A percentile compares a stretch with the other conserved stretches of the same genome.
These are phyloP conservation scores for Micromussa lordhowensis DNA, from an alignment of 92 coral and sea anemone species.

Conservation along the genomic window DNA sequence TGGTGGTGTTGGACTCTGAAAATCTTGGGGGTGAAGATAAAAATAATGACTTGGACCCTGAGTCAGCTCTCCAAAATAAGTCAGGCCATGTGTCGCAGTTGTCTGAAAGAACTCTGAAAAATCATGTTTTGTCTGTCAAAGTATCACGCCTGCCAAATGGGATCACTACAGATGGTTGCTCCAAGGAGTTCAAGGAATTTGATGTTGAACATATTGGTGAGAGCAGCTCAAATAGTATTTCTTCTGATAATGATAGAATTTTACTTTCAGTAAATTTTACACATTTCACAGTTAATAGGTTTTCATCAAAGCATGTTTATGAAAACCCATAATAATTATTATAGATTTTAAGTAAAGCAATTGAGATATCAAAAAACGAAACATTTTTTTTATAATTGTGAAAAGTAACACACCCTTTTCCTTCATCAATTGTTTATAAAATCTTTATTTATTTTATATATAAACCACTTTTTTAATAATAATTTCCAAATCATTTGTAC, in stretches of 20 bases:
- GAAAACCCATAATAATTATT: no score
- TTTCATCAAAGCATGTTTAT: not conserved
- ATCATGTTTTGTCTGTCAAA: not conserved
- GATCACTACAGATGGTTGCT: not conserved
- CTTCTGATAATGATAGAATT: not conserved
- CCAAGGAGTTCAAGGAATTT: slow-evolving; percentile 10
- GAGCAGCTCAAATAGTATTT: not conserved
- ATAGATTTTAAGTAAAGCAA: no score
- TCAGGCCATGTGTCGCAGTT: not conserved
- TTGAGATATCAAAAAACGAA: no score
- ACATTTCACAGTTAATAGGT: not conserved
- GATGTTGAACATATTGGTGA: slow-evolving; percentile 10
- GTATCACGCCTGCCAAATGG: not conserved
- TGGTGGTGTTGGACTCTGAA: not conserved
- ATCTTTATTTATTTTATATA: no score
- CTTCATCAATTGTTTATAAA: no score
- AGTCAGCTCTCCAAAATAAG: not conserved
- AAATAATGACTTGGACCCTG: not conserved
- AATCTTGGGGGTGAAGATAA: not conserved
- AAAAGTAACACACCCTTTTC: no score
- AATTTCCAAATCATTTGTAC: no score
- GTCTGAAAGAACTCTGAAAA: not conserved
- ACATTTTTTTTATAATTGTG: no score
- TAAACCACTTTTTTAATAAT: no score
- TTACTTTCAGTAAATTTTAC: not conserved